A percentile compares a stretch with the other conserved stretches of the same genome.
Evolutionary conservation across 2,797 vertebrate species (phyloP).

Genomic region (Eulemur coronatus): DNA sequence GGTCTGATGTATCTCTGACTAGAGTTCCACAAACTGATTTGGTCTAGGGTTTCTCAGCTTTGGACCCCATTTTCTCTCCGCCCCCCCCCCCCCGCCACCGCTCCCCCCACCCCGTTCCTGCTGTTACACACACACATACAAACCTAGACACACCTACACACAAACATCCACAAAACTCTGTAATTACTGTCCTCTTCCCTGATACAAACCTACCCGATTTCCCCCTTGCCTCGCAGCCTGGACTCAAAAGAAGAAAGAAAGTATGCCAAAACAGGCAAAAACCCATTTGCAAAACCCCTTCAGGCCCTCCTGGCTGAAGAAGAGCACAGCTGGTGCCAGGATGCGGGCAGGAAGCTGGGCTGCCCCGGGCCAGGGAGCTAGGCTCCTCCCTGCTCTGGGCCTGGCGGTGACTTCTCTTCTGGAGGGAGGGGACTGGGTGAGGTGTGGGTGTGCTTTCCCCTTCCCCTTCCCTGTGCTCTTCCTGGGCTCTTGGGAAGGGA

Average conservation of each 20-base stretch:
- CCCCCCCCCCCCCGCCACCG: no score
- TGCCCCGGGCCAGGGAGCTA: rapidly evolving
- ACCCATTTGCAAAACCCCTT: not conserved
- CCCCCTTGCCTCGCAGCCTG: not conserved
- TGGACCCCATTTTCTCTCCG: no score
- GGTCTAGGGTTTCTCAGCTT: not conserved
- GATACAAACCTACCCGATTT: not conserved
- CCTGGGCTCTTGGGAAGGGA: not conserved
- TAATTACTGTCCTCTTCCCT: not conserved
- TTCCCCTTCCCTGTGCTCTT: not conserved
- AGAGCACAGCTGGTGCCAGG: no score
- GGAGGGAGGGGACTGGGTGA: not conserved
- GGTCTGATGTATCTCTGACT: not conserved
- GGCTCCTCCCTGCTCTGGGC: not conserved
- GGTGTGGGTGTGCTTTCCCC: not conserved
- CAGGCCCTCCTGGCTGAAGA: no score
- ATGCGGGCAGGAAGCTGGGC: not conserved
- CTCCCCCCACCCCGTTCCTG: no score
- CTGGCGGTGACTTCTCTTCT: not conserved
- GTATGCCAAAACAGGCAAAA: not conserved
- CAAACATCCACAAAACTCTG: not conserved
- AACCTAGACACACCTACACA: not conserved
- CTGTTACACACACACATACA: not conserved
- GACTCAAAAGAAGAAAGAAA: not conserved
- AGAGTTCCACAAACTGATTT: not conserved